These are phyloP conservation scores for Odontophorus gujanensis DNA, from an alignment of 2,113 vertebrate species.

Conservation along the genomic window DNA sequence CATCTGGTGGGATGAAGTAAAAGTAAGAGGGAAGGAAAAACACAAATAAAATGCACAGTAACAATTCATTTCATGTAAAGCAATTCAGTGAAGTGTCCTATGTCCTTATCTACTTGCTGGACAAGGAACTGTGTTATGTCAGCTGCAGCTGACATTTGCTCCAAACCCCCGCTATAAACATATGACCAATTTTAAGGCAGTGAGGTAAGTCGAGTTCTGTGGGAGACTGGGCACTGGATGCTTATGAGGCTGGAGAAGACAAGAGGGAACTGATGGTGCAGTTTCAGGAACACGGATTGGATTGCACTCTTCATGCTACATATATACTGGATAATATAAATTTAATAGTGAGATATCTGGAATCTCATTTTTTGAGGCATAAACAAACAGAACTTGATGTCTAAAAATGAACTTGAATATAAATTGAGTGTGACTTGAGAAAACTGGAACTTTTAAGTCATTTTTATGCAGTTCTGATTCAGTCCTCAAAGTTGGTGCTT, in stretches of 20 bases:
- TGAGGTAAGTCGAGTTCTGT: fast-evolving
- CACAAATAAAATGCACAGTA: neutral
- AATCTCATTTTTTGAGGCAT: neutral
- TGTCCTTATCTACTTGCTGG: neutral
- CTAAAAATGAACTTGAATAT: neutral
- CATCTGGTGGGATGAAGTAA: neutral
- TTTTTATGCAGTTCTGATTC: neutral
- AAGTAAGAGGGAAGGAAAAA: neutral
- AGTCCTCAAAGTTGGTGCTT: neutral
- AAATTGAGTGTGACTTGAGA: neutral
- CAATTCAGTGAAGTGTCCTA: neutral
- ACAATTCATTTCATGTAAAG: neutral
- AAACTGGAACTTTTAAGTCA: neutral
- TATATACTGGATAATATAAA: neutral
- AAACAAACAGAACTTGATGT: neutral
- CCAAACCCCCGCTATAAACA: neutral
- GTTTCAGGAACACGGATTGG: neutral
- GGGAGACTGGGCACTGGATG: neutral
- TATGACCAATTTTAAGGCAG: neutral
- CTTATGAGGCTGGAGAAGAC: neutral
- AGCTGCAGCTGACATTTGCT: constrained; percentile 23
- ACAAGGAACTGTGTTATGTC: neutral
- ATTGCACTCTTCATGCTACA: neutral
- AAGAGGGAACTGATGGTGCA: neutral
- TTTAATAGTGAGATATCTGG: neutral